Evolutionary conservation across 2,113 vertebrate species (phyloP).

Genomic region (Microtus ochrogaster): DNA sequence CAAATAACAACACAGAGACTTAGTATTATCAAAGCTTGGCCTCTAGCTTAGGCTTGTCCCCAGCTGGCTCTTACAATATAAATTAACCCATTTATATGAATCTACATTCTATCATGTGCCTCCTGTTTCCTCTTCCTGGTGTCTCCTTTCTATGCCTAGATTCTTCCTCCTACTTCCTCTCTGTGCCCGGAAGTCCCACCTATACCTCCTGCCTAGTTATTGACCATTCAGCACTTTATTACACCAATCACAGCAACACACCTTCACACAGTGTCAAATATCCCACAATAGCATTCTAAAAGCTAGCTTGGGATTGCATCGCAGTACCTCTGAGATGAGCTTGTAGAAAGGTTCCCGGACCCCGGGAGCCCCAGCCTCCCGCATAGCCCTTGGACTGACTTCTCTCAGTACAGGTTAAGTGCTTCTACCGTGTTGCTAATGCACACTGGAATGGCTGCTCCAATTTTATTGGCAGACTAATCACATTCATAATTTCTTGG

Average conservation of each 20-base stretch:
- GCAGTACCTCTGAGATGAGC: background rate
- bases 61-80: background rate
- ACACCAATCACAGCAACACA: background rate
- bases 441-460: constrained; percentile 5
- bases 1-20: background rate
- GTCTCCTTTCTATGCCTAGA: background rate
- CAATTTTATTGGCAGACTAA: constrained; percentile 45
- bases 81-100: background rate
- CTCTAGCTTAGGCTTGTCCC: background rate
- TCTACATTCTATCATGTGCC: background rate
- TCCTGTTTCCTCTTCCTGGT: background rate
- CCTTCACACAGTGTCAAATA: background rate
- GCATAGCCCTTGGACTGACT: background rate
- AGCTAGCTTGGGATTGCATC: background rate
- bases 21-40: background rate
- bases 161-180: background rate
- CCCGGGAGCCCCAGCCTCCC: no score
- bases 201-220: background rate
- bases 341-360: background rate
- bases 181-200: background rate
- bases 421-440: background rate
- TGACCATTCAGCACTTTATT: background rate
- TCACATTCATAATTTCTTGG: constrained; percentile 63
- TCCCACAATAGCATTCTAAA: background rate
- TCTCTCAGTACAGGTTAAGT: background rate